Percentiles rank a stretch among this genome's conserved stretches.
Conservation (phyloP, 2,797 vertebrate species). For the Kryptolebias ocellatus region DNA sequence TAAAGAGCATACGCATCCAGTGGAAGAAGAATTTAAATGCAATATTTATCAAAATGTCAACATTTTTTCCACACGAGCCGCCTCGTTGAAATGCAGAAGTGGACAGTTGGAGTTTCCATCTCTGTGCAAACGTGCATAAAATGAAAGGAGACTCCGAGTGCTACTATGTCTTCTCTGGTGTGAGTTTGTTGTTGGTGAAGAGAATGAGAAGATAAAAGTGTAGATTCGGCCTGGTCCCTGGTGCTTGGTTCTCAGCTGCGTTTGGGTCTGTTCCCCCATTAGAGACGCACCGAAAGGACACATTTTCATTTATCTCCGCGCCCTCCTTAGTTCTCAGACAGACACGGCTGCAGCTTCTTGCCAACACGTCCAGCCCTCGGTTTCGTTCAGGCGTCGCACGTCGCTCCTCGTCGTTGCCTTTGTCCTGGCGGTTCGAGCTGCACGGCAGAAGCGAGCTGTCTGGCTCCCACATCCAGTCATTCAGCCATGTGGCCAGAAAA, state of each 20-base stretch:
- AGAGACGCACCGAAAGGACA: slow-evolving; percentile 37
- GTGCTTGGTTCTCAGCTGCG: slow-evolving; percentile 28
- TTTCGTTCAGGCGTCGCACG: slow-evolving; percentile 12
- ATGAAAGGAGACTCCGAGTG: slow-evolving; percentile 14
- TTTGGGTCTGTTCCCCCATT: slow-evolving; percentile 35
- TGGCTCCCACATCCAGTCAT: slow-evolving; percentile 37
- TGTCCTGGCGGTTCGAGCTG: slow-evolving; percentile 9
- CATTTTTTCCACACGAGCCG: slow-evolving; percentile 34
- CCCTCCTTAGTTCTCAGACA: slow-evolving; percentile 26
- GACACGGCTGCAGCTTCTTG: slow-evolving; percentile 15
- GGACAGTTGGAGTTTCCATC: slow-evolving; percentile 21
- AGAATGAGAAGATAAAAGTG: slow-evolving; percentile 64
- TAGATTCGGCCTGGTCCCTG: slow-evolving; percentile 59
- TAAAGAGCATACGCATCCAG: slow-evolving; percentile 31
- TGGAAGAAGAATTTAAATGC: slow-evolving; percentile 32
- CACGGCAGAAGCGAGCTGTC: background rate
- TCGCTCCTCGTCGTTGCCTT: slow-evolving; percentile 24
- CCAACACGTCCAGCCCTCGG: slow-evolving; percentile 14
- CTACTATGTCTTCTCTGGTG: slow-evolving; percentile 69
- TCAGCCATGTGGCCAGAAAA: slow-evolving; percentile 46
- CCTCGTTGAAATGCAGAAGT: slow-evolving; percentile 29
- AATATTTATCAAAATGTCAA: slow-evolving; percentile 42
- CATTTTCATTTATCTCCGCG: slow-evolving; percentile 28
- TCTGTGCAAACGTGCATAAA: slow-evolving; percentile 26
- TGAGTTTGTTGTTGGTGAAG: slow-evolving; percentile 72